Evolutionary conservation across 2,888 invertebrate genomes (phyloP).

Genomic region (Sarcophaga rosellei): DNA sequence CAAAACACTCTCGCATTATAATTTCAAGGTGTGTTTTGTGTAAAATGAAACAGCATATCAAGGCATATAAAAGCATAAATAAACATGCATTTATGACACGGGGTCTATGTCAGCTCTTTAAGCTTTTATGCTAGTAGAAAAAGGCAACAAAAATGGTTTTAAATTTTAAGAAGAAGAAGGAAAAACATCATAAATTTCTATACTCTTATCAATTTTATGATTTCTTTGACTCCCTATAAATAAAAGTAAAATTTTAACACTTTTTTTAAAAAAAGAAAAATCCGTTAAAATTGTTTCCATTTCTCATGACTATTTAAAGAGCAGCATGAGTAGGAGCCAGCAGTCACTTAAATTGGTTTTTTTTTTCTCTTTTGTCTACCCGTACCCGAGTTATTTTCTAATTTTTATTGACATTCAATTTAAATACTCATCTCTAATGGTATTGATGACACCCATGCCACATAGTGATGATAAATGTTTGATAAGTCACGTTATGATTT

Average conservation of each 20-base stretch:
- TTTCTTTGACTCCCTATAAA: not conserved
- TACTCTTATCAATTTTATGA: conserved; percentile 41
- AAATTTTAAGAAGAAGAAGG: conserved; percentile 16
- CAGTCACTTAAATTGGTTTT: conserved; percentile 23
- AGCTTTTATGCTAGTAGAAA: not conserved
- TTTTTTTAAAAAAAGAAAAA: conserved; percentile 6
- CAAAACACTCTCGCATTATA: conserved; percentile 44
- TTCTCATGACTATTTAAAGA: not conserved
- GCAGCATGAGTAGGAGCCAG: conserved; percentile 43
- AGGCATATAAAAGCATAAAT: conserved; percentile 21
- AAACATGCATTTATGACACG: conserved; percentile 47
- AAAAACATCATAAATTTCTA: conserved; percentile 38
- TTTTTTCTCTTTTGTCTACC: conserved; percentile 1
- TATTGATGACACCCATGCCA: conserved; percentile 62
- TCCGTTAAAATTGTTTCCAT: conserved; percentile 1
- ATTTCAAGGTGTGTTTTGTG: conserved; percentile 59
- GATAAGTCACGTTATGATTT: conserved; percentile 67
- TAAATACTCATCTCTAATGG: conserved; percentile 1
- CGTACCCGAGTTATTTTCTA: conserved; percentile 27
- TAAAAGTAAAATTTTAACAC: conserved; percentile 28
- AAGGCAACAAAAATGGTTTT: not conserved
- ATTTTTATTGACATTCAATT: conserved; percentile 63
- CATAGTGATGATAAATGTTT: conserved; percentile 55
- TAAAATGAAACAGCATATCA: conserved; percentile 27
- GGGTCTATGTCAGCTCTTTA: conserved; percentile 54